phyloP scores from a whole-genome alignment of 2,888 invertebrate genomes.

The Diloba caeruleocephala region DNA sequence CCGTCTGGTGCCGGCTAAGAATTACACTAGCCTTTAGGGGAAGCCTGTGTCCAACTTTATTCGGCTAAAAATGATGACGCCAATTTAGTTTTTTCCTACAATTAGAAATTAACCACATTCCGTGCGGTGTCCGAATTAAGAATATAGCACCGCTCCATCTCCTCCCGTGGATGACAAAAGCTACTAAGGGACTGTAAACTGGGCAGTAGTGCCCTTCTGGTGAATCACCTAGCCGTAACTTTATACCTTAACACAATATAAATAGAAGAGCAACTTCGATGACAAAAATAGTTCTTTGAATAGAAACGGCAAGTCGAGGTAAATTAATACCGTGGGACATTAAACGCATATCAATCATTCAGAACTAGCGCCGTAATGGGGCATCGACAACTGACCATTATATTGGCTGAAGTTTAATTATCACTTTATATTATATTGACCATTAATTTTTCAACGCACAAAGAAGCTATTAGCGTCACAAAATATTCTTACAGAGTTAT shows the following conservation, averaged over 20 bases:
- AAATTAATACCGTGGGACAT: conserved; percentile 48
- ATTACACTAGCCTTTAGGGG: too few relatives aligned
- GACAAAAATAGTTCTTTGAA: conserved; percentile 20
- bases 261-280: conserved; percentile 21
- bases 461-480: conserved; percentile 38
- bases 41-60: too few relatives aligned
- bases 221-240: conserved; percentile 8
- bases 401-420: conserved; percentile 49
- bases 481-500: conserved; percentile 18
- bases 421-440: conserved; percentile 34
- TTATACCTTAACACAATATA: conserved; percentile 1
- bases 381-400: conserved; percentile 56
- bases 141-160: too few relatives aligned
- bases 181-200: too few relatives aligned
- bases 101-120: too few relatives aligned
- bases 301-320: conserved; percentile 27
- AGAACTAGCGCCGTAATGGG: conserved; percentile 45
- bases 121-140: too few relatives aligned
- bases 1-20: too few relatives aligned
- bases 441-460: conserved; percentile 40
- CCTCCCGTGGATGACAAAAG: too few relatives aligned
- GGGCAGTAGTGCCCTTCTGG: too few relatives aligned
- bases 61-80: too few relatives aligned
- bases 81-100: too few relatives aligned
- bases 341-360: conserved; percentile 51